These are phyloP conservation scores for Sylvietta virens DNA, from an alignment of 2,113 vertebrate genomes.

Conservation along the genomic window DNA sequence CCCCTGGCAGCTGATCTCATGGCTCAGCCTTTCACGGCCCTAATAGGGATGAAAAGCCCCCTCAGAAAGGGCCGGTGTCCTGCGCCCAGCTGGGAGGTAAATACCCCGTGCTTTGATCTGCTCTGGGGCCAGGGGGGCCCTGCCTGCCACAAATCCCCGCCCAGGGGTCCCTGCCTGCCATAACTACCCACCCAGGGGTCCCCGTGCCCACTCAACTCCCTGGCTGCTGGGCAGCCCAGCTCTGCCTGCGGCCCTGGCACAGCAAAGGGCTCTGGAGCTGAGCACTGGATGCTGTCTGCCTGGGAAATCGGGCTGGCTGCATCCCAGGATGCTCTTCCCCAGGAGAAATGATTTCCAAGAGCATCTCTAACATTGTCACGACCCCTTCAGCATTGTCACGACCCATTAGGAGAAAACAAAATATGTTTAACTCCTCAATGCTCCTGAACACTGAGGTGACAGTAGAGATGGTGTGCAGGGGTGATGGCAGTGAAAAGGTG, in stretches of 20 bases:
- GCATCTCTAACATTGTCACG: fast-evolving
- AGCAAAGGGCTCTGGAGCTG: background rate
- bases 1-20: conserved; percentile 63
- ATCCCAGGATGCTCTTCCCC: background rate
- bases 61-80: conserved; percentile 50
- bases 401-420: background rate
- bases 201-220: background rate
- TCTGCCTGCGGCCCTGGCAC: background rate
- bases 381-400: background rate
- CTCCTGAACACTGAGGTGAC: background rate
- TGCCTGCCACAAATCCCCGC: background rate
- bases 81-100: conserved; percentile 30
- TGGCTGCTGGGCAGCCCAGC: background rate
- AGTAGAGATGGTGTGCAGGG: background rate
- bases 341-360: background rate
- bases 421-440: background rate
- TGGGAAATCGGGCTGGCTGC: background rate
- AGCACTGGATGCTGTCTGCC: background rate
- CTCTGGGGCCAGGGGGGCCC: background rate
- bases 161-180: background rate
- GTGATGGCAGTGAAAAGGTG: background rate
- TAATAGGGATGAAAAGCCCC: conserved; percentile 61
- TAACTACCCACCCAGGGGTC: background rate
- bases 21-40: conserved; percentile 52
- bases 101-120: conserved; percentile 52